Conservation (phyloP, 2,888 invertebrate genomes). For the Drosophila paracracens region DNA sequence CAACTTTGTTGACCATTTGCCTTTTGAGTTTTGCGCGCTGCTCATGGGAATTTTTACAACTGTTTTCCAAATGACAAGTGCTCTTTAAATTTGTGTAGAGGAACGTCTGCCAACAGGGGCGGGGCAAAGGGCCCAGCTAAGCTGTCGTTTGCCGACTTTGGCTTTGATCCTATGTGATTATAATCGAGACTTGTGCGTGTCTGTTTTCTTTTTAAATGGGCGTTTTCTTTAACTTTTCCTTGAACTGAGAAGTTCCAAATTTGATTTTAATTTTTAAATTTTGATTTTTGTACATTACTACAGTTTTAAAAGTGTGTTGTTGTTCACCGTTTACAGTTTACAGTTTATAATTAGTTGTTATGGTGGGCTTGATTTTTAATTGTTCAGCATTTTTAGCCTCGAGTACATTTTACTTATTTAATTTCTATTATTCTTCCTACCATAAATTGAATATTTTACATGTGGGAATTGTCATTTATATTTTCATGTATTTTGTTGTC, state of each 20-base stretch:
- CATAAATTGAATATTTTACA: neutral
- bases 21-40: conserved; percentile 37
- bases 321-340: conserved; percentile 25
- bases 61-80: conserved; percentile 71
- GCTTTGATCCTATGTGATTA: conserved; percentile 39
- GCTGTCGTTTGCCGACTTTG: conserved; percentile 34
- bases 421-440: neutral
- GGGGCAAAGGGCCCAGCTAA: neutral
- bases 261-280: neutral
- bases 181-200: conserved; percentile 24
- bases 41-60: conserved; percentile 72
- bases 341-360: neutral
- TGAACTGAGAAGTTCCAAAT: conserved; percentile 22
- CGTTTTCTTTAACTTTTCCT: conserved; percentile 35
- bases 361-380: neutral
- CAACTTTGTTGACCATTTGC: conserved; percentile 42
- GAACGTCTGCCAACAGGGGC: neutral
- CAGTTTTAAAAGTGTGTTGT: conserved; percentile 19
- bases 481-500: neutral
- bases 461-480: neutral
- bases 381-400: neutral
- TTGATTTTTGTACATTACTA: conserved; percentile 15
- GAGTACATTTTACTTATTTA: neutral
- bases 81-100: conserved; percentile 35
- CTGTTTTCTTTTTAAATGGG: conserved; percentile 46